These are phyloP conservation scores for Oreochromis tanganicae DNA, from an alignment of 2,113 vertebrate species.

Conservation along the genomic window DNA sequence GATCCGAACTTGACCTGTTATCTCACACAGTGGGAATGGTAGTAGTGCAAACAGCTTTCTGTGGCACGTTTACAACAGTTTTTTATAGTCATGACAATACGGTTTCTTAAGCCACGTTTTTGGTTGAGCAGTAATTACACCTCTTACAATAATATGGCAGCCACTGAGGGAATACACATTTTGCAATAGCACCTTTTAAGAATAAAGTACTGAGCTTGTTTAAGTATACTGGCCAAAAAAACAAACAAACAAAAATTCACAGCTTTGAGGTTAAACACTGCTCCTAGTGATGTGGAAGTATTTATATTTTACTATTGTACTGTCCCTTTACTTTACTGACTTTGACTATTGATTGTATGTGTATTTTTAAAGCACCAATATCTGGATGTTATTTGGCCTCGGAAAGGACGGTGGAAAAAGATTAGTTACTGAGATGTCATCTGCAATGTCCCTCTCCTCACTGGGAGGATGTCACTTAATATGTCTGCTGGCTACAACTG, in stretches of 20 bases:
- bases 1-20: background rate
- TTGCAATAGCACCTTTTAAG: background rate
- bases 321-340: background rate
- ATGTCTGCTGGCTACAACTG: background rate
- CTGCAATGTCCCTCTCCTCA: background rate
- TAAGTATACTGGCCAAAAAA: background rate
- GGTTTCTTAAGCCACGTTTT: background rate
- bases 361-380: background rate
- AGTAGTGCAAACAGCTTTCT: background rate
- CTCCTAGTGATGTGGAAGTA: background rate
- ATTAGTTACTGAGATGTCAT: background rate
- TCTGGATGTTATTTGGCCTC: background rate
- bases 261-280: background rate
- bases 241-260: background rate
- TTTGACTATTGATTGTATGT: background rate
- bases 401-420: background rate
- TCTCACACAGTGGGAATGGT: background rate
- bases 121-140: slow-evolving; percentile 6
- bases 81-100: background rate
- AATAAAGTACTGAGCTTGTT: background rate
- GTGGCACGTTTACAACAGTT: background rate
- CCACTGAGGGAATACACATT: background rate
- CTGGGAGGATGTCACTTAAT: background rate
- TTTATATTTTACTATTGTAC: background rate
- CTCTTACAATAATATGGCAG: background rate